Evolutionary conservation across 1,140 invertebrate species (phyloP).

Genomic region (Manduca sexta): DNA sequence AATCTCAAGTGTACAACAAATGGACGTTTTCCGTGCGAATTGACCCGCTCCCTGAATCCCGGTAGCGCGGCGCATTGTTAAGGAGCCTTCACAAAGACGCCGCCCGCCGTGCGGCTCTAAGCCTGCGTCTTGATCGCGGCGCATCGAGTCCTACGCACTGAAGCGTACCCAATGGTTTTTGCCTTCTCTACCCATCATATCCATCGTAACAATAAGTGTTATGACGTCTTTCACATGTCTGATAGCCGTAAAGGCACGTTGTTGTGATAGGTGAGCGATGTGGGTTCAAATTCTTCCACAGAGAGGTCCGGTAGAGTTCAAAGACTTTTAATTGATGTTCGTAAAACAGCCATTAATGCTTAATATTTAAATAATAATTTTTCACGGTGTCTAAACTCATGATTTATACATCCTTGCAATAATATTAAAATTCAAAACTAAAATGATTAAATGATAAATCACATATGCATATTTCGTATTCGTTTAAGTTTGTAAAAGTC

Average conservation of each 20-base stretch:
- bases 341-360: too few species aligned
- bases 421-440: conserved; percentile 9
- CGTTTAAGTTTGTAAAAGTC: conserved; percentile 9
- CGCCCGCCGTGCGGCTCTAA: conserved; percentile 23
- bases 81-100: conserved; percentile 32
- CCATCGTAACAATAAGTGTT: conserved; percentile 37
- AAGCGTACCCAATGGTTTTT: conserved; percentile 28
- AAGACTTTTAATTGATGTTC: too few species aligned
- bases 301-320: background rate
- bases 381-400: too few species aligned
- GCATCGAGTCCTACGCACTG: conserved; percentile 8
- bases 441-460: conserved; percentile 5
- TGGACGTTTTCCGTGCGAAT: conserved; percentile 45
- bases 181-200: conserved; percentile 15
- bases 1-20: conserved; percentile 58
- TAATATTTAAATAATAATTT: too few species aligned
- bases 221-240: conserved; percentile 30
- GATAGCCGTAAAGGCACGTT: conserved; percentile 31
- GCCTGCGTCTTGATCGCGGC: background rate
- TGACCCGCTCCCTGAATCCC: conserved; percentile 21
- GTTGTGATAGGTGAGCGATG: conserved; percentile 29
- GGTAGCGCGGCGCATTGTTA: conserved; percentile 46
- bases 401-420: too few species aligned
- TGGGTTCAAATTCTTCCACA: conserved; percentile 1
- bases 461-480: conserved; percentile 15